These are phyloP conservation scores for Pyrocoelia pectoralis DNA, from an alignment of 2,888 invertebrate species.

Conservation along the genomic window DNA sequence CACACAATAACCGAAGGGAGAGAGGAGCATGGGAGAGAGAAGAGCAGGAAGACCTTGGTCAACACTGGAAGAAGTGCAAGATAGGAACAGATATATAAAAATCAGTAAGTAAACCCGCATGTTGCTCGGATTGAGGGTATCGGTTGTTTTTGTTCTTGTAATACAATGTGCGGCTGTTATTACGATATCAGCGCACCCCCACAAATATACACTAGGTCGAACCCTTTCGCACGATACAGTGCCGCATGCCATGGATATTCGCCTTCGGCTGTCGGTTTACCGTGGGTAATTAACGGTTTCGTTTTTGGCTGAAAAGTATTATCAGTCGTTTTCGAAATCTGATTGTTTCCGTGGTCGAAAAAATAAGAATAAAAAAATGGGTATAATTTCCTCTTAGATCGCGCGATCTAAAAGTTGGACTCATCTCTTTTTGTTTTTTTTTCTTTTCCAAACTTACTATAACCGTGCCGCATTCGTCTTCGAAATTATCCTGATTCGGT, in stretches of 20 bases:
- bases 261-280: constrained; percentile 66
- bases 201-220: constrained; percentile 54
- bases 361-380: too few species aligned
- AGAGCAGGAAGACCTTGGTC: too few species aligned
- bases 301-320: constrained; percentile 61
- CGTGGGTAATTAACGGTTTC: constrained; percentile 67
- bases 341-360: too few species aligned
- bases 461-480: background rate
- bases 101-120: background rate
- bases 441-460: too few species aligned
- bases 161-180: constrained; percentile 57
- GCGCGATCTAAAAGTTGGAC: too few species aligned
- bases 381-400: too few species aligned
- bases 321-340: too few species aligned
- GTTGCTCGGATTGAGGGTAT: background rate
- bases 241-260: constrained; percentile 77
- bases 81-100: too few species aligned
- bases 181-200: constrained; percentile 54
- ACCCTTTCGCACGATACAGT: constrained; percentile 63
- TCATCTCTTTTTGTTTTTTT: too few species aligned
- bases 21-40: too few species aligned
- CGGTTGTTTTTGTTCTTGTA: constrained; percentile 20
- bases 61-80: too few species aligned
- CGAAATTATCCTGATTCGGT: background rate
- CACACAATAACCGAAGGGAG: too few species aligned